phyloP scores from a whole-genome alignment of 2,113 vertebrate genomes.

The Kobus ellipsiprymnus region DNA sequence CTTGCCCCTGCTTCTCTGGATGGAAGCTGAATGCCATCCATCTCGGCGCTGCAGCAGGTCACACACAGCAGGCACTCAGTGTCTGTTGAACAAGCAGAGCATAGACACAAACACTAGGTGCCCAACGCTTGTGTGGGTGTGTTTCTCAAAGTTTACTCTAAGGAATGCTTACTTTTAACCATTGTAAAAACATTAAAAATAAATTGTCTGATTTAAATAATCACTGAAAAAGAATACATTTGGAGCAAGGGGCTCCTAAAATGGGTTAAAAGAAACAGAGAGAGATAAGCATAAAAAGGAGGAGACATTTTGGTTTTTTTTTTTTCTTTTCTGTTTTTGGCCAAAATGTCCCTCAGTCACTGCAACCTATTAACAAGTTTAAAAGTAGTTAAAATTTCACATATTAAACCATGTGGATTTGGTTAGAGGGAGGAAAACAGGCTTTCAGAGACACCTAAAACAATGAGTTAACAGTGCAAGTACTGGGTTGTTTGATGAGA shows the following conservation, averaged over 20 bases:
- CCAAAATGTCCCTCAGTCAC: constrained; percentile 62
- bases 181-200: neutral
- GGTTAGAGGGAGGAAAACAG: constrained; percentile 45
- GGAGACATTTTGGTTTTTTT: neutral
- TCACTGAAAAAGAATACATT: constrained; percentile 9
- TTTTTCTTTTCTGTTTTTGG: neutral
- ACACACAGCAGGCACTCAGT: neutral
- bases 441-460: constrained; percentile 60
- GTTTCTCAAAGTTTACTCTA: neutral
- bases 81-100: neutral
- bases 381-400: constrained; percentile 73
- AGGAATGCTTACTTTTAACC: neutral
- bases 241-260: neutral
- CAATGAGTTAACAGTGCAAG: constrained; percentile 79
- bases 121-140: neutral
- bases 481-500: constrained; percentile 65
- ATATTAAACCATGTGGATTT: constrained; percentile 67
- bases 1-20: neutral
- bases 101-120: rapidly evolving
- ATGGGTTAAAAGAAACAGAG: constrained; percentile 24
- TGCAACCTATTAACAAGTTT: constrained; percentile 49
- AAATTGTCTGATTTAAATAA: constrained; percentile 36
- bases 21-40: too few species aligned
- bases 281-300: neutral
- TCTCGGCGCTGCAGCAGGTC: neutral